Conservation (phyloP, 2,113 vertebrate genomes). For the Ranitomeya variabilis region DNA sequence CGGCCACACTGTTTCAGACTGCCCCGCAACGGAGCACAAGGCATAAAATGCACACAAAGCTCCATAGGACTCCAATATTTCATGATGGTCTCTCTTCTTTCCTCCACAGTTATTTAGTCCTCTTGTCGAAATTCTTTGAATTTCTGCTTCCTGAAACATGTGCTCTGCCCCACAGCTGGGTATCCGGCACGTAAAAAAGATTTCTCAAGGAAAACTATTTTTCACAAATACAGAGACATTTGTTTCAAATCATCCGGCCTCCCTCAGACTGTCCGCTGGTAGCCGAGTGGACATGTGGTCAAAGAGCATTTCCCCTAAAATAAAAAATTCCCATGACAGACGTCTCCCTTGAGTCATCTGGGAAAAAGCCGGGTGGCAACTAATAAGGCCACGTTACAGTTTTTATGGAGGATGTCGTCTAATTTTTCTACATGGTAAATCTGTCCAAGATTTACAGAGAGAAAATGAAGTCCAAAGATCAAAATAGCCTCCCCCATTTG, state of each 20-base stretch:
- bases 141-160: neutral
- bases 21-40: slow-evolving; percentile 73
- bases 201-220: neutral
- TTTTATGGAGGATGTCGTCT: neutral
- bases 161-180: neutral
- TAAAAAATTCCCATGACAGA: neutral
- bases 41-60: slow-evolving; percentile 72
- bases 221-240: slow-evolving; percentile 45
- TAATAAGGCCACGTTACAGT: neutral
- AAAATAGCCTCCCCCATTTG: neutral
- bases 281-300: neutral
- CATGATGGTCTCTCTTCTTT: slow-evolving; percentile 62
- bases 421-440: neutral
- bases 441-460: neutral
- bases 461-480: neutral
- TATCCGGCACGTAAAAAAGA: neutral
- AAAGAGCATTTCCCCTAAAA: neutral
- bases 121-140: neutral
- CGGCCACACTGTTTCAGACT: slow-evolving; percentile 72
- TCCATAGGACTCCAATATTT: slow-evolving; percentile 71
- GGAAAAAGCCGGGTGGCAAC: neutral
- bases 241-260: slow-evolving; percentile 45
- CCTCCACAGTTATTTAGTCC: slow-evolving; percentile 27
- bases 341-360: neutral
- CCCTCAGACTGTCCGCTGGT: neutral